These are phyloP conservation scores for Bradypodion ventrale DNA, from an alignment of 2,797 vertebrate genomes.

Conservation along the genomic window DNA sequence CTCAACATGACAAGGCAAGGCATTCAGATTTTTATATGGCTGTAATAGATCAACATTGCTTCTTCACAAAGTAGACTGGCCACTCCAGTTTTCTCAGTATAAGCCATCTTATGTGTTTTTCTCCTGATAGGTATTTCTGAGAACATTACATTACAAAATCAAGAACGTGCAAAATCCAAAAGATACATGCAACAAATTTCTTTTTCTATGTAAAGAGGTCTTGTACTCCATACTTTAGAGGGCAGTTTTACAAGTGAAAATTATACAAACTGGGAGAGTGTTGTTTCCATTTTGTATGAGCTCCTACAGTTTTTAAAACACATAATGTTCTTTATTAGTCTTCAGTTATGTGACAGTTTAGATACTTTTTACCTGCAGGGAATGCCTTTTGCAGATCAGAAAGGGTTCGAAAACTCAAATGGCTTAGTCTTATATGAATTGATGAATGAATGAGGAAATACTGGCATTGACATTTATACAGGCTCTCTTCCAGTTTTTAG, in stretches of 20 bases:
- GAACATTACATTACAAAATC: background rate
- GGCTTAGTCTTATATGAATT: background rate
- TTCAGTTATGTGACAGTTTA: background rate
- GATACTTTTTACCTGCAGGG: background rate
- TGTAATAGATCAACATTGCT: background rate
- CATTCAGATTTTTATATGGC: background rate
- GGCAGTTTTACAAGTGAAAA: background rate
- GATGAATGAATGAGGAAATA: background rate
- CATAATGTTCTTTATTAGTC: background rate
- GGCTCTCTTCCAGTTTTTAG: background rate
- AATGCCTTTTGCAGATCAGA: background rate
- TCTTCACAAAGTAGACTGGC: background rate
- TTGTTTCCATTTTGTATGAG: background rate
- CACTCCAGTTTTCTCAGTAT: background rate
- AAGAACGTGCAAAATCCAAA: background rate
- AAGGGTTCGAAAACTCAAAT: background rate
- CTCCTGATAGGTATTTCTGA: background rate
- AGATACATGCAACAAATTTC: background rate
- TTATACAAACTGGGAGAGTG: no score
- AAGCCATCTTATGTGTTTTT: background rate
- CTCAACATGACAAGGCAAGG: background rate
- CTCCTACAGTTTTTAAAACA: background rate
- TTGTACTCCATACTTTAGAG: background rate
- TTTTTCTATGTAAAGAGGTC: background rate
- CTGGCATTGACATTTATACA: background rate